Evolutionary conservation across 30 jellyfish, hydroid and myxozoan species (phyloP), one percentile per base, ranked within the genome.

Genomic region (Aurelia aurita): DNA sequence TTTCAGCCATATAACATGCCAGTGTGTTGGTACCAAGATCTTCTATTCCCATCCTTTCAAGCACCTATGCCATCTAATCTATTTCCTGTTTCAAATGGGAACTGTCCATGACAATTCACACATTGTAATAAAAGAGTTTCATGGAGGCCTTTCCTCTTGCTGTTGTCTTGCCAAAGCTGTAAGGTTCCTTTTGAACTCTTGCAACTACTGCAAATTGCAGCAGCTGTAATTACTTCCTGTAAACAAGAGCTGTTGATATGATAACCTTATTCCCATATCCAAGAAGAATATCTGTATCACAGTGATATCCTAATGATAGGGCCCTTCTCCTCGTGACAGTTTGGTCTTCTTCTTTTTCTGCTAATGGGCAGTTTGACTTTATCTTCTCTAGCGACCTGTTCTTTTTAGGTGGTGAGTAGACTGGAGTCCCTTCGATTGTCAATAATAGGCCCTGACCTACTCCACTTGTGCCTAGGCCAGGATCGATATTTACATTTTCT

Each of bases 161-260:
- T 58, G 69, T 58, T 58, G 23, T 58, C 69, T 58, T 58, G 69
- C 69, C n/a, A 18, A 18, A 58, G 23, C n/a, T 18, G 31, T 27
- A 58, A 31, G n/a, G n/a, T 58, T 31, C 69, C 69, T 58, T 58
- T 58, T 31, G 69, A 31, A 31, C 69, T 58, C 23, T 15, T 27
- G 23, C 69, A 58, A 31, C 69, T 58, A 31, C 16, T 31, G 23
- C 69, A 58, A 58, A 58, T 31, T 18, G 23, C 69, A 58, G 69
- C 69, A 18, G 69, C n/a, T 58, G 23, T 18, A 58, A 58, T 18
- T 58, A 27, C 69, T 58, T 58, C 69, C 69, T 58, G 31, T 58
- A 58, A 58, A 58, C 69, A 58, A 58, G 69, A 58, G 23, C 69
- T 58, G 69, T n/a, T n/a, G 69, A 58, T 58, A 4, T 31, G 69